These are phyloP conservation scores for Drosophila anomelani DNA, from an alignment of 2,888 invertebrate genomes.

Conservation along the genomic window DNA sequence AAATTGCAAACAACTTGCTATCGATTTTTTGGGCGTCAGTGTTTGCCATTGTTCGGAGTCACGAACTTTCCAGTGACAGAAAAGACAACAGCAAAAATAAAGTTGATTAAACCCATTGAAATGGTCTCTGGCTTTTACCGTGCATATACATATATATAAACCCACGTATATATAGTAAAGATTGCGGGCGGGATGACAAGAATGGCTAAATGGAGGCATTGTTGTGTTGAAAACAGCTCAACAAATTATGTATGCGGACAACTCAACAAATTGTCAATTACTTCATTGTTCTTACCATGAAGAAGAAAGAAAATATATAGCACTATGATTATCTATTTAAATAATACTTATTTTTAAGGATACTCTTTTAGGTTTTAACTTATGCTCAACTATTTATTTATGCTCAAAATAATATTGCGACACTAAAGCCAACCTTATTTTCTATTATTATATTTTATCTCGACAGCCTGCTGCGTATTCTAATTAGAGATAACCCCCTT, in stretches of 20 bases:
- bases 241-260: conserved; percentile 43
- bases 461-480: background rate
- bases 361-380: background rate
- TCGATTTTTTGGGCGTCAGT: conserved; percentile 51
- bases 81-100: conserved; percentile 44
- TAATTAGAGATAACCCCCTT: background rate
- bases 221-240: conserved; percentile 33
- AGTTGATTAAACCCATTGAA: conserved; percentile 52
- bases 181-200: conserved; percentile 27
- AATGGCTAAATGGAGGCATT: conserved; percentile 25
- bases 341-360: background rate
- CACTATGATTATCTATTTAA: background rate
- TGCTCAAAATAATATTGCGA: background rate
- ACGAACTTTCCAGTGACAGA: conserved; percentile 44
- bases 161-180: conserved; percentile 24
- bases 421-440: background rate
- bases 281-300: conserved; percentile 14
- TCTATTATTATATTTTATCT: background rate
- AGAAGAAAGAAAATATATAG: background rate
- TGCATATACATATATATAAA: background rate
- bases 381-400: background rate
- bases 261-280: conserved; percentile 38
- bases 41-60: conserved; percentile 43
- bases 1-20: conserved; percentile 44
- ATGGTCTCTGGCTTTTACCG: conserved; percentile 16